Conservation (phyloP, 2,797 vertebrate genomes). For the Eulemur rubriventer region DNA sequence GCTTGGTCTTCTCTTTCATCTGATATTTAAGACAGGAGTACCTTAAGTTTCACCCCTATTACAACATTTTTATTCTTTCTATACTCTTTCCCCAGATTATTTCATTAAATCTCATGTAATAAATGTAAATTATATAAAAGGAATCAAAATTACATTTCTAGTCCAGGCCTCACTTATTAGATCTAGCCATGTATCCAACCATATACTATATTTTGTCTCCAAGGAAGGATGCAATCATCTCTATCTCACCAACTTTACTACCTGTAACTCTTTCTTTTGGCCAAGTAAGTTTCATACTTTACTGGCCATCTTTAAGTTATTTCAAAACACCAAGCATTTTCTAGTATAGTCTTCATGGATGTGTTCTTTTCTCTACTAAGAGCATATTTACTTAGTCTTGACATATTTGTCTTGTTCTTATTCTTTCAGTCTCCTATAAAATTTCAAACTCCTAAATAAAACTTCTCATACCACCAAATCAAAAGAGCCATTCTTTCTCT, state of each 20-base stretch:
- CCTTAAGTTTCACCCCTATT: neutral
- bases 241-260: neutral
- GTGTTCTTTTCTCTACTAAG: neutral
- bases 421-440: neutral
- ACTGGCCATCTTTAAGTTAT: neutral
- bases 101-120: neutral
- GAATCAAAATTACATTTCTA: neutral
- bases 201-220: neutral
- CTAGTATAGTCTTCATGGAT: neutral
- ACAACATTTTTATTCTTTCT: neutral
- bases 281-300: neutral
- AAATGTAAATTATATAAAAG: neutral
- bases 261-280: neutral
- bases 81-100: neutral
- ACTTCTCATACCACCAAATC: neutral
- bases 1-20: neutral
- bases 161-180: neutral
- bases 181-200: neutral
- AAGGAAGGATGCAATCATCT: neutral
- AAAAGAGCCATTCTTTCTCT: neutral
- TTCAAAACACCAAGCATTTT: neutral
- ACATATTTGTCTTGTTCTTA: neutral
- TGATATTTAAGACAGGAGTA: neutral
- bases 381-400: neutral
- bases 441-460: neutral